Evolutionary conservation across 2,113 vertebrate species (phyloP).

Genomic region (Microtus pennsylvanicus): DNA sequence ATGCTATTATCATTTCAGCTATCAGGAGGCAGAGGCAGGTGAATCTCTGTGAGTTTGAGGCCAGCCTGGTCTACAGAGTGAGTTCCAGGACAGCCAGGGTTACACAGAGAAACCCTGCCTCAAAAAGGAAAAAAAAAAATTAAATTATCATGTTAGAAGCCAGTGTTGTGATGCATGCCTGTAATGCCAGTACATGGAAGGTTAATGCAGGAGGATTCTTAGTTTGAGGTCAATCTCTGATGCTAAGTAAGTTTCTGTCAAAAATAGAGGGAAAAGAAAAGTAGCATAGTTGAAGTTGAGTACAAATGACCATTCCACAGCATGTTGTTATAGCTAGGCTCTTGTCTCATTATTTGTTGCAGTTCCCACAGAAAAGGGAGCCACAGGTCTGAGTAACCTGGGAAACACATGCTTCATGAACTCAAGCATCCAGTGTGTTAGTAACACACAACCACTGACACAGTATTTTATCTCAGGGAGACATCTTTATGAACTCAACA

Average conservation of each 20-base stretch:
- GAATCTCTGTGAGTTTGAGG: no score
- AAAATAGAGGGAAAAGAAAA: not conserved
- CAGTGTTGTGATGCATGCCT: not conserved
- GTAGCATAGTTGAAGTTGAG: not conserved
- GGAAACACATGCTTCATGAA: conserved; percentile 99
- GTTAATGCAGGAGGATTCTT: not conserved
- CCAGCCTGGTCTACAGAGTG: no score
- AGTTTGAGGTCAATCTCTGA: not conserved
- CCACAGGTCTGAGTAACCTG: conserved; percentile 98
- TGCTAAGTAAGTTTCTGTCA: not conserved
- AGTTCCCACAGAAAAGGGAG: conserved; percentile 99
- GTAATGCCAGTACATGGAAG: not conserved
- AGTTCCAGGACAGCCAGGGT: no score
- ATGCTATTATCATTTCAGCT: no score
- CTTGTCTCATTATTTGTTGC: conserved; percentile 55
- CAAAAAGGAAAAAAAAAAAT: no score
- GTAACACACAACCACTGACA: conserved; percentile 97
- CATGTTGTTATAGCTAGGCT: conserved; percentile 23
- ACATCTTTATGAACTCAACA: conserved; percentile 99
- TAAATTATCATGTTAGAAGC: not conserved
- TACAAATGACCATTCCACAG: not conserved
- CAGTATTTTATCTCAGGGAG: conserved; percentile 98
- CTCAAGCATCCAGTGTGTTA: conserved; percentile 99
- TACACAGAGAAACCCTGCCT: no score
- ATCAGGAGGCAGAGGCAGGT: no score